phyloP scores from a whole-genome alignment of 2,888 invertebrate genomes.

The Zele albiditarsus region DNA sequence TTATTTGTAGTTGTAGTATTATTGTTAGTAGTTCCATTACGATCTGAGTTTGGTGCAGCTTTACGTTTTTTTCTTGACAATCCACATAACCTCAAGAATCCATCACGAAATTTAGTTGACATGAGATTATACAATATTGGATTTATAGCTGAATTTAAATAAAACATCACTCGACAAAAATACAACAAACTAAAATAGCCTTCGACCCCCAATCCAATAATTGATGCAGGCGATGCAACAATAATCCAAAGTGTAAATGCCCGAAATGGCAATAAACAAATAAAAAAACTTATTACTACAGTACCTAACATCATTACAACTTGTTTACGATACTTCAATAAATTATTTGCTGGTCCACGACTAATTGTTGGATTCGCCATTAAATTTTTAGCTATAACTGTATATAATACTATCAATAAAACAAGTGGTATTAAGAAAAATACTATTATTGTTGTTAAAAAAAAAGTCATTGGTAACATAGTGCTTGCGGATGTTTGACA shows the following conservation, averaged over 20 bases:
- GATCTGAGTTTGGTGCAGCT: conserved; percentile 56
- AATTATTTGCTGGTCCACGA: conserved; percentile 76
- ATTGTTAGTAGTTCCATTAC: conserved; percentile 58
- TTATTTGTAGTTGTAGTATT: conserved; percentile 49
- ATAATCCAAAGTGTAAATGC: conserved; percentile 92
- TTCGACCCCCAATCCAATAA: conserved; percentile 82
- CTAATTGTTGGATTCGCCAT: conserved; percentile 86
- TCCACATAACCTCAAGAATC: conserved; percentile 82
- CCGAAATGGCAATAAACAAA: conserved; percentile 91
- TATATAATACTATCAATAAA: conserved; percentile 87
- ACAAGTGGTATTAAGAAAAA: conserved; percentile 91
- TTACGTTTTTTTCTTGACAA: conserved; percentile 57
- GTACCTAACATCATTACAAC: conserved; percentile 92
- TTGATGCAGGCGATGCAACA: conserved; percentile 81
- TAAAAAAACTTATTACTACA: conserved; percentile 91
- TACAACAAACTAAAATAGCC: conserved; percentile 88
- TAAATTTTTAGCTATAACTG: conserved; percentile 88
- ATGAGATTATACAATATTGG: conserved; percentile 93
- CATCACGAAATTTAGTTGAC: conserved; percentile 92
- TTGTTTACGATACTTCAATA: conserved; percentile 84
- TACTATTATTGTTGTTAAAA: conserved; percentile 84
- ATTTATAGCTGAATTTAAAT: conserved; percentile 93
- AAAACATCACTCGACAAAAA: conserved; percentile 90
- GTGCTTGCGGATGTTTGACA: conserved; percentile 86
- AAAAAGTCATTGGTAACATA: conserved; percentile 86